These are phyloP conservation scores for Turnix velox DNA, from an alignment of 2,113 vertebrate species.

Conservation along the genomic window DNA sequence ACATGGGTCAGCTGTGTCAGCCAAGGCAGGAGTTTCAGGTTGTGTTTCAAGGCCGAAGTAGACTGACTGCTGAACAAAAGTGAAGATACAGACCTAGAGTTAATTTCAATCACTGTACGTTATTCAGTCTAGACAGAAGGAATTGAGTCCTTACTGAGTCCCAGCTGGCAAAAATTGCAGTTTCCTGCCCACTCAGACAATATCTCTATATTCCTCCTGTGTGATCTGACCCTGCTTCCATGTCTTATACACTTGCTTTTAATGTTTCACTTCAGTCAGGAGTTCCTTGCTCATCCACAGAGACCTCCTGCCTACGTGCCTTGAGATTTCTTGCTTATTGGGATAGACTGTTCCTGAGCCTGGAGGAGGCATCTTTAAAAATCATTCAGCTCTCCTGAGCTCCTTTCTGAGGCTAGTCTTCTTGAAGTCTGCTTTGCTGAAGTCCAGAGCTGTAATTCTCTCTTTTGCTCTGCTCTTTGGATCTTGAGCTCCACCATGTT, in stretches of 20 bases:
- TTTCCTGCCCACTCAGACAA: background rate
- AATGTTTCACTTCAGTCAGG: background rate
- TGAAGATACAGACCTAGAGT: background rate
- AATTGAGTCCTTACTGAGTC: background rate
- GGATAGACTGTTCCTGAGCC: background rate
- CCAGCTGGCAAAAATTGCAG: background rate
- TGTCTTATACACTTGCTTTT: background rate
- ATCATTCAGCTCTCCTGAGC: background rate
- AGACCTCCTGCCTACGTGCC: background rate
- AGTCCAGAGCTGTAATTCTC: background rate
- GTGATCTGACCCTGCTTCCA: background rate
- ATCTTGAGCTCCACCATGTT: background rate
- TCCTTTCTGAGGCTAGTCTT: background rate
- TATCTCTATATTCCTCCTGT: background rate
- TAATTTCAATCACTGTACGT: background rate
- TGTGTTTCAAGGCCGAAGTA: background rate
- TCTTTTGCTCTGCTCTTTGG: background rate
- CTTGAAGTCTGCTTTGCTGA: background rate
- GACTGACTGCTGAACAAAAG: background rate
- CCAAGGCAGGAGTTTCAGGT: background rate
- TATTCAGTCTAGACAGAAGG: background rate
- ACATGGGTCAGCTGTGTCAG: background rate
- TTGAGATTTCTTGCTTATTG: background rate
- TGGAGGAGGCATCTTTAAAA: background rate
- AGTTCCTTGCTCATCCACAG: background rate